phyloP scores from a whole-genome alignment of 2,888 invertebrate species.

The Lepetodrilus schrolli region DNA sequence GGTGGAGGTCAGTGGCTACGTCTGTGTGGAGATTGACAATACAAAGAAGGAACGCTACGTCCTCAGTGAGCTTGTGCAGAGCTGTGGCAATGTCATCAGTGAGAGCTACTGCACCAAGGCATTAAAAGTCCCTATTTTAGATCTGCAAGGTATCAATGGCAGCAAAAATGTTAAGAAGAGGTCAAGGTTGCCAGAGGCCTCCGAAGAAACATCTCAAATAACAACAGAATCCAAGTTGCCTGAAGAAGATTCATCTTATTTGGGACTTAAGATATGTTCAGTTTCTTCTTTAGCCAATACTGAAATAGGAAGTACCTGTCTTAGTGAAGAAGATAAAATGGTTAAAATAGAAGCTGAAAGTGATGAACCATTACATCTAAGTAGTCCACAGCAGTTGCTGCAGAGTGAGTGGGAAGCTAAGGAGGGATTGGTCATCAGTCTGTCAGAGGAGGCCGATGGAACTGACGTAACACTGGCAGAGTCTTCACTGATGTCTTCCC shows the following conservation, averaged over 20 bases:
- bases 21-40: slow-evolving; percentile 12
- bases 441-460: background rate
- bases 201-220: too few relatives aligned
- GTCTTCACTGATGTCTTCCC: background rate
- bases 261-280: background rate
- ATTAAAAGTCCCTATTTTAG: too few relatives aligned
- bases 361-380: background rate
- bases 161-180: background rate
- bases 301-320: background rate
- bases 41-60: slow-evolving; percentile 16
- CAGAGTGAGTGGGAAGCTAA: background rate
- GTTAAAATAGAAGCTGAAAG: background rate
- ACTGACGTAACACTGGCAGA: background rate
- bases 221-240: background rate
- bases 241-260: background rate
- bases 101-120: slow-evolving; percentile 20
- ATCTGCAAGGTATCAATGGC: too few relatives aligned
- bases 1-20: slow-evolving; percentile 13
- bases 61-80: slow-evolving; percentile 11
- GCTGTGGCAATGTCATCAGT: slow-evolving; percentile 22
- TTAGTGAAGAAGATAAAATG: background rate
- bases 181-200: too few relatives aligned
- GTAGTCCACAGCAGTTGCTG: background rate
- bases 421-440: background rate
- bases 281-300: background rate